Base-by-base conservation (phyloP, 1,140 invertebrate genomes). In the Drosophila obscura region DNA sequence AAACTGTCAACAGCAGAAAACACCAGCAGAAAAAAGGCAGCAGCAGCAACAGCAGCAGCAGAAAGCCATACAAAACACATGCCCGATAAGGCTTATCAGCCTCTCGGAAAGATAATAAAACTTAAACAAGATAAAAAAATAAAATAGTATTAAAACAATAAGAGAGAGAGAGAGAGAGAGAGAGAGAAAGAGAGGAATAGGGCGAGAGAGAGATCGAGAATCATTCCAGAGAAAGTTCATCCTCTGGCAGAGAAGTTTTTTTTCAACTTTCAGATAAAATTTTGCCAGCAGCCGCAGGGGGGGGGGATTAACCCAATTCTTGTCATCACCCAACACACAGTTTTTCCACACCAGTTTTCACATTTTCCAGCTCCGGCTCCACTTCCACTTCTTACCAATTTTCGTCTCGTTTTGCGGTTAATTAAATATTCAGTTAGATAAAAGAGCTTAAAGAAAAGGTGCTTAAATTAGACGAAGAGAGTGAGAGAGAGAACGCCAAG, bases 351-450 rank as follows among this genome's bases (percentile, higher is more conserved):
- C 31, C 22, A 53, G 58, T 50, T 62, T 68, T 81, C 55, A 57
- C 56, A 72, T 65, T 78, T 74, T 52, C 43, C 24, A 39, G 11
- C 11, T 19, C 19, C 19, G 2, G 4, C 35, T 13, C 35, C 11
- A 39, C 35, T 39, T 13, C 11, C 11, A 39, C 35, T 39, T 39
- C 35, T 39, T 39, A 39, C 35, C 35, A 39, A 39, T 56, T 26
- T 51, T 50, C 39, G 46, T 58, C 71, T 63, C 53, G 65, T n/a
- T 74, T 77, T 87, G 78, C 77, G 82, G 81, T 75, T 87, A 84
- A 84, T 84, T 84, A 84, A 84, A 84, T 81, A 84, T 84, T 73
- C 82, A 77, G 69, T 80, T 77, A 87, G 81, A 84, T 84, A 85
- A 84, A 80, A 81, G 72, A 61, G 81, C 81, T 84, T 84, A 83